Evolutionary conservation across 2,888 invertebrate genomes (phyloP), one percentile per base, ranked within the genome.

Genomic region (Gymnosoma rotundatum): DNA sequence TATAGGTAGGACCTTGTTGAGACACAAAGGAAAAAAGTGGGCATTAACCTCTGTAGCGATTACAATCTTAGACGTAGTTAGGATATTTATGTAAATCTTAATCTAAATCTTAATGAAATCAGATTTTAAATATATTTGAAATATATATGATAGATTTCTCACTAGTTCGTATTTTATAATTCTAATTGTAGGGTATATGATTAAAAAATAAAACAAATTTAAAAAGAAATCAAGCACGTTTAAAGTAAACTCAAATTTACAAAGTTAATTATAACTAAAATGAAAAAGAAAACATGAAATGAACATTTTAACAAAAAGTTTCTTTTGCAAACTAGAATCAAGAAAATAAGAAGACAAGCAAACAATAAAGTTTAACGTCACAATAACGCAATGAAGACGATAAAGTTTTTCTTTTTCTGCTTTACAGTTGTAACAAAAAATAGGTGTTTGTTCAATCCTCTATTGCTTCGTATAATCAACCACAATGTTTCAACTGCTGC

Each of bases 371-470:
- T 61, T 74, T 45, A 14, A 70, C 58, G 21, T 69, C 50, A 64
- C 32, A 52, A 42, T 83, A 64, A 72, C 45, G 54, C 70, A 83
- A 75, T 73, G 74, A 79, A 79, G 64, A 81, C 32, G 56, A 75
- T 20, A 50, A 70, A 63, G 38, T 69, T 69, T 75, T 25, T 50
- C 54, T 61, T 0, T 12, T 42, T 42, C 7, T 42, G 32, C 42
- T 54, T 80, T 73, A 54, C 32, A 32, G 48, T 63, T 78, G n/a
- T 20, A 61, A 32, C 50, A 69, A 64, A 58, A 20, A 25, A 58
- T 70, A 70, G 81, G 75, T 78, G 74, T 83, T 80, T 66, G 48
- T 67, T 76, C 63, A 32, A 54, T 80, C 25, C 36, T 58, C 78
- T 50, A 63, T 63, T 58, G 52, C 45, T 63, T 20, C 38, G 8